Evolutionary conservation across 2,888 invertebrate genomes (phyloP).

Genomic region (Crocallis elinguaria): DNA sequence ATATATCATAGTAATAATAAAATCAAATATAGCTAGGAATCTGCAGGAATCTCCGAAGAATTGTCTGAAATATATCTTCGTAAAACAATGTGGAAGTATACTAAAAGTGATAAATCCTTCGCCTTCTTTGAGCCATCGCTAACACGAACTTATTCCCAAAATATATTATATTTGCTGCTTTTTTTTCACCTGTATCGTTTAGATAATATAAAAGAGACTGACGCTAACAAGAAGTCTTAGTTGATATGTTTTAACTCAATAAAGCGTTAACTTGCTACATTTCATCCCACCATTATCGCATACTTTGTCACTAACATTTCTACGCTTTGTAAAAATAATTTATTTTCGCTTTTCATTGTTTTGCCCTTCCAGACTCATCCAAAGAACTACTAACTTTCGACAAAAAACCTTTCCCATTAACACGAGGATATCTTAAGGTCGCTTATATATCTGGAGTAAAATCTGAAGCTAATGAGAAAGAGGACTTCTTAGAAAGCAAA

Average conservation of each 20-base stretch:
- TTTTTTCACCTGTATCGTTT: conserved; percentile 3
- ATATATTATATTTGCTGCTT: neutral
- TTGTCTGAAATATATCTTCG: neutral
- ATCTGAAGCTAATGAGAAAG: conserved; percentile 37
- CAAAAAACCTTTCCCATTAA: conserved; percentile 76
- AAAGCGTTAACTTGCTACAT: neutral
- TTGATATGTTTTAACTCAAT: neutral
- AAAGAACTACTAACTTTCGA: conserved; percentile 64
- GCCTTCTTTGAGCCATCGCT: conserved; percentile 6
- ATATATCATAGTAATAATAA: conserved; percentile 16
- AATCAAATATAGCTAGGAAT: conserved; percentile 6
- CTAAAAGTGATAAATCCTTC: neutral
- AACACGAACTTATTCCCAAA: conserved; percentile 2
- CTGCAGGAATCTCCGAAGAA: conserved; percentile 1
- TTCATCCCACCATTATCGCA: conserved; percentile 19
- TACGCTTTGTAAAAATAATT: conserved; percentile 63
- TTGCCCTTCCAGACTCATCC: conserved; percentile 76
- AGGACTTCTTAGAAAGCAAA: conserved; percentile 39
- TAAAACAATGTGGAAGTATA: neutral
- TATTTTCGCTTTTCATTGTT: conserved; percentile 73
- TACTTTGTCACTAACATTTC: conserved; percentile 47
- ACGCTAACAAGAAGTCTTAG: neutral
- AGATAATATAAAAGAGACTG: neutral
- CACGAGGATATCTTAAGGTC: conserved; percentile 70
- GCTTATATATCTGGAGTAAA: conserved; percentile 46